Evolutionary conservation across 2,113 vertebrate species (phyloP).

Genomic region (Malurus elegans): DNA sequence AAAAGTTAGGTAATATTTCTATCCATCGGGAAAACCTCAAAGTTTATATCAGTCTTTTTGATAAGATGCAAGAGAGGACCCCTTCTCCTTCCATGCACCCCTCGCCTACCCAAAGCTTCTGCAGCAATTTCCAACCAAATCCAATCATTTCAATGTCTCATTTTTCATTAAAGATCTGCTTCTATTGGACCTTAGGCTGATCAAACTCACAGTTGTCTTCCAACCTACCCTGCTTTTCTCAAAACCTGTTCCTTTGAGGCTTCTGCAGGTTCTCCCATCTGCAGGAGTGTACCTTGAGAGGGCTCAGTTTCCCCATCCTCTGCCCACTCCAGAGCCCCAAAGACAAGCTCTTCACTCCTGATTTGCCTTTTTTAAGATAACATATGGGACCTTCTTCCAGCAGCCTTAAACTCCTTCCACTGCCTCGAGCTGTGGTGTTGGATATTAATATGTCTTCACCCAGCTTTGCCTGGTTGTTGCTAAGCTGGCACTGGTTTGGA

Average conservation of each 20-base stretch:
- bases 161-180: background rate
- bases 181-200: background rate
- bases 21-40: background rate
- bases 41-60: background rate
- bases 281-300: background rate
- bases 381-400: rapidly evolving
- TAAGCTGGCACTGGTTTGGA: background rate
- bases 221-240: background rate
- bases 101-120: background rate
- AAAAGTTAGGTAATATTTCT: background rate
- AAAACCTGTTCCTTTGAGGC: background rate
- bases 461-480: background rate
- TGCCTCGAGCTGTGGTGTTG: background rate
- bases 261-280: background rate
- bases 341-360: background rate
- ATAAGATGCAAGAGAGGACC: background rate
- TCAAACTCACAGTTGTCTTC: background rate
- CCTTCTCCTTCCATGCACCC: background rate
- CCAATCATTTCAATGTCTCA: background rate
- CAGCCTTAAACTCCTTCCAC: background rate
- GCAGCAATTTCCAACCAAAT: background rate
- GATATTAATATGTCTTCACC: background rate
- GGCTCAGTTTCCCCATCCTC: background rate
- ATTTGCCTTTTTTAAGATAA: background rate
- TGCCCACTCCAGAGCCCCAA: background rate